Evolutionary conservation across 2,888 invertebrate genomes (phyloP).

Genomic region (Cloeon dipterum): DNA sequence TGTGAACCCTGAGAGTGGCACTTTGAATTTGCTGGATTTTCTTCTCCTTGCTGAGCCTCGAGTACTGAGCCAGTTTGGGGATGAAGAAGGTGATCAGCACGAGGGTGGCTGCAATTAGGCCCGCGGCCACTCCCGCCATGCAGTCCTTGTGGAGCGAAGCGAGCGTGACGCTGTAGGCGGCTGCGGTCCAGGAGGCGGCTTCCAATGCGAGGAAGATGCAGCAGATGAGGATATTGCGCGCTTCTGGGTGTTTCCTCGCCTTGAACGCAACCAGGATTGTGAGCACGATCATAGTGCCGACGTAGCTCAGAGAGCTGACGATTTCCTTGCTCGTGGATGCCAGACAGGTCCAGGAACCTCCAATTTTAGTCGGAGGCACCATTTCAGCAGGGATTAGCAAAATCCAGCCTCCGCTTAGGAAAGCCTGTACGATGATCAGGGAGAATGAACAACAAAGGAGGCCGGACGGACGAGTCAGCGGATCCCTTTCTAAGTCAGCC

Average conservation of each 20-base stretch:
- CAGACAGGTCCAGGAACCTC: not conserved
- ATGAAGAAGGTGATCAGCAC: not conserved
- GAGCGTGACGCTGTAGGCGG: not conserved
- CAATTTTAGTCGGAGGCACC: not conserved
- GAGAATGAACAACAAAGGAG: slow-evolving; percentile 1
- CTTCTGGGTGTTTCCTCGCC: not conserved
- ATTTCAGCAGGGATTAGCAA: slow-evolving; percentile 2
- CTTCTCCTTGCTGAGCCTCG: not conserved
- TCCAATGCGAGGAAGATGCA: not conserved
- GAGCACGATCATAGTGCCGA: not conserved
- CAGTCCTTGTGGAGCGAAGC: not conserved
- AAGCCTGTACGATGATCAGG: slow-evolving; percentile 3
- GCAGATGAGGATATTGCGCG: not conserved
- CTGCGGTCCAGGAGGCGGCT: not conserved
- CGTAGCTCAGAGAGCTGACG: not conserved
- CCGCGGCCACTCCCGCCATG: not conserved
- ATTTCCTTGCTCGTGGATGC: not conserved
- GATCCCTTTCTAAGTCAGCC: not conserved
- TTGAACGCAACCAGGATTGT: not conserved
- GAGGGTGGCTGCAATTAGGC: not conserved
- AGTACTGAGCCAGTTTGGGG: not conserved
- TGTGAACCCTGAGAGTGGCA: not conserved
- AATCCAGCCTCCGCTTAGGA: slow-evolving; percentile 3
- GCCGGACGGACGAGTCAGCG: slow-evolving; percentile 1
- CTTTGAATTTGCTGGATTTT: not conserved